Conservation (phyloP, 2,797 vertebrate genomes). For the Pagetopsis macropterus region DNA sequence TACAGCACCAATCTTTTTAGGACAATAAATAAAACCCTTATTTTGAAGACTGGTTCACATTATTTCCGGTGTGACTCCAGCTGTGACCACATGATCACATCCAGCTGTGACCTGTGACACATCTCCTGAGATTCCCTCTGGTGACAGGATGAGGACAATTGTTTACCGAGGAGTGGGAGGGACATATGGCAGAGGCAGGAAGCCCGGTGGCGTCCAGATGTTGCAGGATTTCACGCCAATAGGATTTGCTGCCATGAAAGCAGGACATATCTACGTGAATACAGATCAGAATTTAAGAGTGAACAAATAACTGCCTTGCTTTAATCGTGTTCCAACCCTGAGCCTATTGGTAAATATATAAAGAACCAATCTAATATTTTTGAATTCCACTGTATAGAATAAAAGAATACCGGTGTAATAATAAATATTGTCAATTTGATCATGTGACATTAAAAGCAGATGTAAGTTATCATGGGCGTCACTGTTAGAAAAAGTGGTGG, state of each 20-base stretch:
- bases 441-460: no score
- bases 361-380: neutral
- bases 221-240: constrained; percentile 50
- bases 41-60: constrained; percentile 5
- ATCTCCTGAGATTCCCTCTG: constrained; percentile 27
- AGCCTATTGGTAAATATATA: neutral
- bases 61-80: constrained; percentile 30
- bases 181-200: constrained; percentile 30
- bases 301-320: neutral
- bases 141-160: constrained; percentile 23
- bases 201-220: constrained; percentile 59
- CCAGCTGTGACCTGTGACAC: constrained; percentile 15
- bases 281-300: constrained; percentile 8
- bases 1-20: neutral
- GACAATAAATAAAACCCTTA: constrained; percentile 1
- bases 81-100: neutral
- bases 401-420: neutral
- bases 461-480: no score
- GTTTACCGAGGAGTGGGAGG: constrained; percentile 21
- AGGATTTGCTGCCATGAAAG: constrained; percentile 27
- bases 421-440: no score
- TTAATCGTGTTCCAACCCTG: neutral
- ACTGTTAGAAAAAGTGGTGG: no score
- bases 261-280: constrained; percentile 25
- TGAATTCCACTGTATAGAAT: neutral